These are phyloP conservation scores for Drosophila malerkotliana DNA, from an alignment of 1,140 invertebrate genomes.

Conservation along the genomic window DNA sequence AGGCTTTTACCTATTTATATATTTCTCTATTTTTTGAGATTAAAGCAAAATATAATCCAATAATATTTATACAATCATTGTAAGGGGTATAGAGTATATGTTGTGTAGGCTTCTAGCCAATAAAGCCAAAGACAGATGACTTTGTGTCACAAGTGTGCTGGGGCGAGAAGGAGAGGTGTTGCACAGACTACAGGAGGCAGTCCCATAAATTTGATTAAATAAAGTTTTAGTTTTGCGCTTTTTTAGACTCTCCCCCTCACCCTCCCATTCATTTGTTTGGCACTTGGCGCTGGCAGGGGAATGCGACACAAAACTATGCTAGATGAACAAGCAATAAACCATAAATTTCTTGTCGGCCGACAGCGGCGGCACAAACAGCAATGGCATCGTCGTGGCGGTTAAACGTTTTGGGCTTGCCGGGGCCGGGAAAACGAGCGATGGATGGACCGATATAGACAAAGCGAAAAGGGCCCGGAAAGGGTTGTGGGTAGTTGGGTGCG, in stretches of 20 bases:
- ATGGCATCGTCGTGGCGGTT: conserved; percentile 37
- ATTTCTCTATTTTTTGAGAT: not conserved
- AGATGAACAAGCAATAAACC: conserved; percentile 81
- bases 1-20: not conserved
- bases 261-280: conserved; percentile 38
- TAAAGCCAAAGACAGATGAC: conserved; percentile 52
- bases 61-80: too few relatives aligned
- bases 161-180: conserved; percentile 4
- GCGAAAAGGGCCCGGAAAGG: not conserved
- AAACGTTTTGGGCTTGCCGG: conserved; percentile 65
- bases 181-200: conserved; percentile 21
- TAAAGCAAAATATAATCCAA: not conserved
- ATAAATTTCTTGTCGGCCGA: conserved; percentile 74
- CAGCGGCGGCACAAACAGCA: conserved; percentile 34
- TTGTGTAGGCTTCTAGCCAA: conserved; percentile 22
- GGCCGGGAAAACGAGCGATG: conserved; percentile 20
- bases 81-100: conserved; percentile 1
- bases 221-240: conserved; percentile 74
- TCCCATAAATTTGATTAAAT: conserved; percentile 81
- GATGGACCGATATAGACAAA: conserved; percentile 1
- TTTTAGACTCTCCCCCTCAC: conserved; percentile 32
- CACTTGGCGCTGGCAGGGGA: conserved; percentile 55
- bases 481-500: not conserved
- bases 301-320: conserved; percentile 80
- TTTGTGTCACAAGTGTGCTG: conserved; percentile 60